Evolutionary conservation across 92 coral and sea anemone species (phyloP).

Genomic region (Porites evermanni): DNA sequence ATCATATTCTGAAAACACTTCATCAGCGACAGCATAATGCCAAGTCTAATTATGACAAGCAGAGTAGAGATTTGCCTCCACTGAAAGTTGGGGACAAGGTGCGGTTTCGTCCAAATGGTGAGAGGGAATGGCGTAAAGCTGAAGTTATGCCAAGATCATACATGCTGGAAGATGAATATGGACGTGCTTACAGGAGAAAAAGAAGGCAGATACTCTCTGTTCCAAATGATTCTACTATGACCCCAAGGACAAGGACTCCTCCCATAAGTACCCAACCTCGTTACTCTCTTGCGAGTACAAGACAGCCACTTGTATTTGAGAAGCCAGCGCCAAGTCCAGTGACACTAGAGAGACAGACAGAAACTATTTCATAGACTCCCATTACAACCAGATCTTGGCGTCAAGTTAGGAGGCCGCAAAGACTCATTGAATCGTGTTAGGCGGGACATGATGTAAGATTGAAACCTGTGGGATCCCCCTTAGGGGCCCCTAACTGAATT

Average conservation of each 20-base stretch:
- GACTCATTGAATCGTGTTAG: not conserved
- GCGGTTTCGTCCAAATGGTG: slow-evolving; percentile 50
- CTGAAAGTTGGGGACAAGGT: slow-evolving; percentile 53
- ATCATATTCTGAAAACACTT: slow-evolving; percentile 35
- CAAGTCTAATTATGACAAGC: slow-evolving; percentile 24
- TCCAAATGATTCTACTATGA: not conserved
- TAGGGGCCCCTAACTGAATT: no score
- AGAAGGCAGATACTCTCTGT: slow-evolving; percentile 33
- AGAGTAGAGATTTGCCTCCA: slow-evolving; percentile 52
- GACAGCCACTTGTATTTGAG: not conserved
- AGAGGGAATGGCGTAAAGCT: slow-evolving; percentile 35
- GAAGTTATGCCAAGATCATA: slow-evolving; percentile 62
- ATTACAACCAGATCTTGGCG: not conserved
- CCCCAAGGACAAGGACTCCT: no score
- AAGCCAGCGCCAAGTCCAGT: not conserved
- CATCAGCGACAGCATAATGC: slow-evolving; percentile 41
- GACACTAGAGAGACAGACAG: not conserved
- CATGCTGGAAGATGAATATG: slow-evolving; percentile 36
- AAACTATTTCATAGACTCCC: not conserved
- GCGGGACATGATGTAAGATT: not conserved
- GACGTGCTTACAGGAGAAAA: slow-evolving; percentile 45
- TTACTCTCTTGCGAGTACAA: not conserved
- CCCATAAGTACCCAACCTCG: not conserved
- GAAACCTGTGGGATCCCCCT: not conserved
- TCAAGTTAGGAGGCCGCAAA: not conserved